A percentile compares a stretch with the other conserved stretches of the same genome.
These are phyloP conservation scores for Cinclus cinclus DNA, from an alignment of 2,113 vertebrate genomes.

Conservation along the genomic window DNA sequence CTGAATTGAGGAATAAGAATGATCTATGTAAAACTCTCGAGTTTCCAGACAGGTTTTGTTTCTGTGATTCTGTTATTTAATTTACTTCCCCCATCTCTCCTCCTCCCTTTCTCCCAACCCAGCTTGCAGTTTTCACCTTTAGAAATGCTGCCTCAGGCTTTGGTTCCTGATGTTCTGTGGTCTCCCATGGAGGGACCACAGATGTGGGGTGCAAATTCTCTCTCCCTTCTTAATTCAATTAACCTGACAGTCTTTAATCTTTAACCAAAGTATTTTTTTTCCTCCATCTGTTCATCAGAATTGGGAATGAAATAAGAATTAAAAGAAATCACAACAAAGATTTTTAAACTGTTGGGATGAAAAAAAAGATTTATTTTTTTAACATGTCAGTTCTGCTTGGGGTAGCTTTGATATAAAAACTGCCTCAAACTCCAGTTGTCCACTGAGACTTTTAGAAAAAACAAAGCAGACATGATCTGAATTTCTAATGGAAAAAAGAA, in stretches of 20 bases:
- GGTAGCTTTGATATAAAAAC: conserved; percentile 45
- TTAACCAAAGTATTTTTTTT: background rate
- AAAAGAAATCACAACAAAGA: conserved; percentile 38
- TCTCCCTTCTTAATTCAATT: conserved; percentile 50
- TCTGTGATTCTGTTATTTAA: background rate
- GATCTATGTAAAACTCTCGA: background rate
- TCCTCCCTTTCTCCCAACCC: background rate
- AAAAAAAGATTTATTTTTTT: background rate
- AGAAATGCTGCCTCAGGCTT: background rate
- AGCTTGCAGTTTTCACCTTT: conserved; percentile 8
- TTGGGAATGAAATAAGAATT: conserved; percentile 10
- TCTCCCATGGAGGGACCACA: background rate
- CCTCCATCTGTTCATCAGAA: conserved; percentile 50
- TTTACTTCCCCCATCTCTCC: background rate
- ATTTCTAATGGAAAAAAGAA: conserved; percentile 11
- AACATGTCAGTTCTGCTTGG: conserved; percentile 10
- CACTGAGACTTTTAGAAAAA: conserved; percentile 21
- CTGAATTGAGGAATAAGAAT: background rate
- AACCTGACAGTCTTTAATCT: conserved; percentile 41
- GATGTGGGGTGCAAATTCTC: background rate
- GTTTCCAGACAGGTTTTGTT: background rate
- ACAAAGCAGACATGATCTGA: background rate
- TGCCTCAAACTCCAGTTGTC: conserved; percentile 24
- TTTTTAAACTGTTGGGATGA: conserved; percentile 19
- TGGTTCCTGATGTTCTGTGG: background rate